Base-by-base conservation (phyloP, 64 coral and sea anemone genomes). In the Dendronephthya gigantea region DNA sequence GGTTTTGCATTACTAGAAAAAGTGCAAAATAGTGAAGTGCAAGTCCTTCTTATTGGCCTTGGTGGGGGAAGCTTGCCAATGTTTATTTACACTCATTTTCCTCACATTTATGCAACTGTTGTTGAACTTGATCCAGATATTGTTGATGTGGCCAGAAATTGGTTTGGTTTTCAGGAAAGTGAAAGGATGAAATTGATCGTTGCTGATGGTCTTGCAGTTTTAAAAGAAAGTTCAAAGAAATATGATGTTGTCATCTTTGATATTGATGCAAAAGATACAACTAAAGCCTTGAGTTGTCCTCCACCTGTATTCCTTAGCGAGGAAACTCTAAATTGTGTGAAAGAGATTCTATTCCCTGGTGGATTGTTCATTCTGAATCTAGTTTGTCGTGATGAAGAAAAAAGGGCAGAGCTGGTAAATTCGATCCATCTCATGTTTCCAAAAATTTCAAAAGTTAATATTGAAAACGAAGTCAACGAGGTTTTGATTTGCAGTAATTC, bases 241-340 rank as follows among this genome's bases (percentile, higher is more conserved):
- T 96, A 96, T 69, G 90, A 96, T 35, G 40, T 90, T 33, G 86
- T 96, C 40, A 84, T 96, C 38, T 93, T 96, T 50, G 94, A 96
- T 50, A 82, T 93, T 36, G 91, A 92, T 49, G 86, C 86, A 7
- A 96, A 92, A 52, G 89, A 96, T 15, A 66, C 79, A 0, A 66
- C 40, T 49, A 86, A 88, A 52, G 88, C 88, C 9, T 31, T 93
- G 72, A 88, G 87, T 40, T 74, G 88, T 47, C 94, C 91, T 0
- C 91, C 94, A 25, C 29, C 86, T 31, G 85, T 35, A n/a, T 93
- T 93, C 43, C 14, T 96, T 38, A 89, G 88, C 25, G 59, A 10
- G 52, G 43, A 48, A 38, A 86, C 90, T 55, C 83, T 96, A 10
- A 66, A 40, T 15, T 81, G 41, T 39, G 91, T 96, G 3, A 92